These are phyloP conservation scores for Thera britannica DNA, from an alignment of 2,888 invertebrate genomes.

Conservation along the genomic window DNA sequence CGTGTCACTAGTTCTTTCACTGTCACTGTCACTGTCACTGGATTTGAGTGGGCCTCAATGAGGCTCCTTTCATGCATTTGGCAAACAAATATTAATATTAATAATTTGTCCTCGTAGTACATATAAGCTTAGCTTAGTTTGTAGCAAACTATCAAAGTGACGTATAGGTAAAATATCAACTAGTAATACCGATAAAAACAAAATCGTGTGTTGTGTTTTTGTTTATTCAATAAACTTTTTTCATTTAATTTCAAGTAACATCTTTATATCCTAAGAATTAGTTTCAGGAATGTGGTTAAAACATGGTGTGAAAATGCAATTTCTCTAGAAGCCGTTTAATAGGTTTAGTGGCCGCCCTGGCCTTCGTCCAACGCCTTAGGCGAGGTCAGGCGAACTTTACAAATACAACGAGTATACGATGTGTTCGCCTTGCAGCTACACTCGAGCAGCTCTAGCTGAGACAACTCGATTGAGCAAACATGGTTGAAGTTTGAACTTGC, in stretches of 20 bases:
- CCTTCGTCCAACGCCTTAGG: constrained; percentile 43
- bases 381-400: constrained; percentile 20
- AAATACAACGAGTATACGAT: constrained; percentile 7
- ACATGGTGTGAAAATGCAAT: constrained; percentile 55
- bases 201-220: too few species aligned
- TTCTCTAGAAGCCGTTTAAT: constrained; percentile 52
- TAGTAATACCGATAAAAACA: too few species aligned
- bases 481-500: neutral
- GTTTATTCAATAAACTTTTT: too few species aligned
- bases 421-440: neutral
- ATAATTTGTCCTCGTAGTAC: too few species aligned
- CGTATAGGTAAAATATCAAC: too few species aligned
- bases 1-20: too few species aligned
- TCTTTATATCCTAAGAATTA: constrained; percentile 15
- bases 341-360: constrained; percentile 51
- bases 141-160: too few species aligned
- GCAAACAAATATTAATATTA: too few species aligned
- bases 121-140: too few species aligned
- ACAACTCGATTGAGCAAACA: neutral
- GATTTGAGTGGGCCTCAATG: too few species aligned
- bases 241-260: neutral
- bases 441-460: neutral
- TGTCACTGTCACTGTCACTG: too few species aligned
- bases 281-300: constrained; percentile 42
- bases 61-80: too few species aligned